phyloP scores from a whole-genome alignment of 2,797 vertebrate genomes.

The Anniella stebbinsi region DNA sequence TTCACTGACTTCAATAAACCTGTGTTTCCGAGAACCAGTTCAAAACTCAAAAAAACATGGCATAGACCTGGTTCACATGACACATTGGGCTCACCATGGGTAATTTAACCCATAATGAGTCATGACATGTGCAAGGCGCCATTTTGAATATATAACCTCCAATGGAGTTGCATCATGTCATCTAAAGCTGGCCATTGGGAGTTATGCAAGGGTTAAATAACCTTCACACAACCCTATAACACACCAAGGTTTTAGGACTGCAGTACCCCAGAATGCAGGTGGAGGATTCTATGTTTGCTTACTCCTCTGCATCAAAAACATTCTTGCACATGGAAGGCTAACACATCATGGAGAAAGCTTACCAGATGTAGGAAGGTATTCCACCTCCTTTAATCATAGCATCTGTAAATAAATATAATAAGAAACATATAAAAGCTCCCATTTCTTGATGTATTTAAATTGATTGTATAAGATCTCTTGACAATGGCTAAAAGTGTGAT shows the following conservation, averaged over 20 bases:
- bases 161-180: too few relatives aligned
- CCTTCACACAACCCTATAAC: too few relatives aligned
- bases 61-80: too few relatives aligned
- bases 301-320: background rate
- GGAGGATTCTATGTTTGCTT: background rate
- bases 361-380: background rate
- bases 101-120: too few relatives aligned
- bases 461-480: background rate
- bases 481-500: background rate
- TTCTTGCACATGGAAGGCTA: background rate
- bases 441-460: background rate
- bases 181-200: too few relatives aligned
- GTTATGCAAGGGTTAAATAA: too few relatives aligned
- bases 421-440: background rate
- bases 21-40: background rate
- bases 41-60: background rate
- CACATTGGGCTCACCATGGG: too few relatives aligned
- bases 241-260: background rate
- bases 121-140: too few relatives aligned
- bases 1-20: background rate
- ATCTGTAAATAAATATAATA: too few relatives aligned
- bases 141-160: too few relatives aligned
- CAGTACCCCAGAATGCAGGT: background rate
- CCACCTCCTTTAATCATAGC: background rate
- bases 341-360: background rate